These are phyloP conservation scores for Lepidurus arcticus DNA, from an alignment of 1,140 invertebrate genomes.

Conservation along the genomic window DNA sequence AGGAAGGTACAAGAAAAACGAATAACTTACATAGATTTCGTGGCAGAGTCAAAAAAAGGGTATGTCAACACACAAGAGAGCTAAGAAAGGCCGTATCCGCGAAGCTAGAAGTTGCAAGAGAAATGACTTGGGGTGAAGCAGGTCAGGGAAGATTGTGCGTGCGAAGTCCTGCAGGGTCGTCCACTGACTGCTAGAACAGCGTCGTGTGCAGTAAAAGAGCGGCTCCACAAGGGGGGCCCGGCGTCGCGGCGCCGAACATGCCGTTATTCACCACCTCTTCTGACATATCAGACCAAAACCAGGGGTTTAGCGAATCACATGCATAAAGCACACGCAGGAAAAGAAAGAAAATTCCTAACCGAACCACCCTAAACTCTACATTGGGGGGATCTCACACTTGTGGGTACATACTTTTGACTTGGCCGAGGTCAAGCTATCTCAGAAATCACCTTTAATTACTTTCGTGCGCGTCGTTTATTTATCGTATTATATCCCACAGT, in stretches of 20 bases:
- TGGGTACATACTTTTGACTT: too few species aligned
- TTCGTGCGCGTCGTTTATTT: too few species aligned
- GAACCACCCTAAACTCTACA: too few species aligned
- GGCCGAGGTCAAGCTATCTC: too few species aligned
- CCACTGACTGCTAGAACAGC: not conserved
- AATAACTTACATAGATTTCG: not conserved
- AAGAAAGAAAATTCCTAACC: too few species aligned
- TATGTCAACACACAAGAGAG: not conserved
- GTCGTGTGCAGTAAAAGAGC: not conserved
- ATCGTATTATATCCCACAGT: too few species aligned
- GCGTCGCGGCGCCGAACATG: slow-evolving; percentile 16
- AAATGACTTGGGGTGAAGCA: not conserved
- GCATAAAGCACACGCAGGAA: not conserved
- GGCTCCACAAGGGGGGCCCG: not conserved
- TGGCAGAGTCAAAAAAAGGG: not conserved
- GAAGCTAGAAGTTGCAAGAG: not conserved
- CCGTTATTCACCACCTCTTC: slow-evolving; percentile 17
- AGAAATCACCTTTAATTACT: too few species aligned
- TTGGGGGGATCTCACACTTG: too few species aligned
- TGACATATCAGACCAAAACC: not conserved
- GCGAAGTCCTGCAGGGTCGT: slow-evolving; percentile 5
- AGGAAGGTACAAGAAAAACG: not conserved
- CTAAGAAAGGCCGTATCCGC: not conserved
- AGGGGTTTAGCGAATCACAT: not conserved
- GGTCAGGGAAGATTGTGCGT: not conserved